phyloP scores from a whole-genome alignment of 1,140 invertebrate genomes.

The Phthorimaea operculella region DNA sequence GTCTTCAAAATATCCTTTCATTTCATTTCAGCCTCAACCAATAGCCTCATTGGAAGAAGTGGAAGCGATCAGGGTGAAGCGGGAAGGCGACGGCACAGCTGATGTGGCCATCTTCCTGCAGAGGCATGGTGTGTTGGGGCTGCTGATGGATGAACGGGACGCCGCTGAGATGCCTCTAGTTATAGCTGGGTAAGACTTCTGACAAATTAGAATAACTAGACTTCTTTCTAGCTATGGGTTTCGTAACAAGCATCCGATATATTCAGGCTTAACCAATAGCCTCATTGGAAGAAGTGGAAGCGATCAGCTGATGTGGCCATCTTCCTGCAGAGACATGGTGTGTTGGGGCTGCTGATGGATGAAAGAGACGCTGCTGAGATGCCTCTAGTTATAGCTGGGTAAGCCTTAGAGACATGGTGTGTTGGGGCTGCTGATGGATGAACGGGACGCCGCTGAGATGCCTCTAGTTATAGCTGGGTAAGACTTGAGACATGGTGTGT shows the following conservation, averaged over 20 bases:
- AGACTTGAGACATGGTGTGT: too few relatives aligned
- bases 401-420: too few relatives aligned
- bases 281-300: conserved; percentile 81
- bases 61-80: conserved; percentile 75
- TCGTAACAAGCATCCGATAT: too few relatives aligned
- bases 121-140: conserved; percentile 72
- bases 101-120: conserved; percentile 72
- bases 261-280: conserved; percentile 81
- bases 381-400: conserved; percentile 80
- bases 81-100: conserved; percentile 79
- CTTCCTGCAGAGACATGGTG: conserved; percentile 71
- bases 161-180: conserved; percentile 85
- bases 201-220: background rate
- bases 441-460: too few relatives aligned
- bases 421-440: too few relatives aligned
- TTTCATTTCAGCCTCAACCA: conserved; percentile 74
- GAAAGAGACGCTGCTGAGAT: conserved; percentile 87
- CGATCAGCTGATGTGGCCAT: conserved; percentile 75
- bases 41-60: conserved; percentile 86
- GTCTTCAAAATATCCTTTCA: too few relatives aligned
- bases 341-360: conserved; percentile 79
- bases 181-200: conserved; percentile 72
- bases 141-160: conserved; percentile 86
- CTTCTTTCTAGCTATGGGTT: background rate
- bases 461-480: too few relatives aligned